Evolutionary conservation across 2,113 vertebrate species (phyloP).

Genomic region (Sinosuthora webbiana): DNA sequence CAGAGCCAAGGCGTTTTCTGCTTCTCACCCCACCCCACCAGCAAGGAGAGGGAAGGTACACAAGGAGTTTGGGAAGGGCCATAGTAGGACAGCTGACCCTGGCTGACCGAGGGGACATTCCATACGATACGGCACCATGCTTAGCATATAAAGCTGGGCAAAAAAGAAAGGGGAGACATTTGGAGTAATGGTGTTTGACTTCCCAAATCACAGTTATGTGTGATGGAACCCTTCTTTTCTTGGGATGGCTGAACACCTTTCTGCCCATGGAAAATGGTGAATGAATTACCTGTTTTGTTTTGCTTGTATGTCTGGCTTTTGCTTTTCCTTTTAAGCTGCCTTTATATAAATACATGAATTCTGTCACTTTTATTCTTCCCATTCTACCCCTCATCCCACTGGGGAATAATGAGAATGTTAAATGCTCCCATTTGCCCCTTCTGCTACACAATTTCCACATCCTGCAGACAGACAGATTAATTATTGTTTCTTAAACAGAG

Average conservation of each 20-base stretch:
- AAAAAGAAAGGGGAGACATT: neutral
- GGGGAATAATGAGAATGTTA: neutral
- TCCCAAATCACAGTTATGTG: fast-evolving
- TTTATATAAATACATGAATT: fast-evolving
- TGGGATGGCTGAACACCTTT: neutral
- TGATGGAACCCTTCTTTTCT: neutral
- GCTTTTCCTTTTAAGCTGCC: neutral
- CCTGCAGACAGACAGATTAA: neutral
- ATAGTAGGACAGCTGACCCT: neutral
- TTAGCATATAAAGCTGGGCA: neutral
- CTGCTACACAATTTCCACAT: neutral
- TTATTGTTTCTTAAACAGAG: neutral
- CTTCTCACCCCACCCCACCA: fast-evolving
- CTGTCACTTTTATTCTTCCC: neutral
- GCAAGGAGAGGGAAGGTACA: fast-evolving
- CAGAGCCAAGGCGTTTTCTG: neutral
- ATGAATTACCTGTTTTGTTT: neutral
- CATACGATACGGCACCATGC: fast-evolving
- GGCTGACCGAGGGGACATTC: neutral
- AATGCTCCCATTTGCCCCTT: neutral
- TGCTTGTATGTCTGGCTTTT: neutral
- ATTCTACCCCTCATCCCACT: neutral
- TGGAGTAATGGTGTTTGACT: neutral
- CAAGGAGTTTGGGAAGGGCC: neutral
- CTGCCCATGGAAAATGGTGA: neutral